Evolutionary conservation across 2,113 vertebrate genomes (phyloP).

Genomic region (Phalacrocorax pelagicus): DNA sequence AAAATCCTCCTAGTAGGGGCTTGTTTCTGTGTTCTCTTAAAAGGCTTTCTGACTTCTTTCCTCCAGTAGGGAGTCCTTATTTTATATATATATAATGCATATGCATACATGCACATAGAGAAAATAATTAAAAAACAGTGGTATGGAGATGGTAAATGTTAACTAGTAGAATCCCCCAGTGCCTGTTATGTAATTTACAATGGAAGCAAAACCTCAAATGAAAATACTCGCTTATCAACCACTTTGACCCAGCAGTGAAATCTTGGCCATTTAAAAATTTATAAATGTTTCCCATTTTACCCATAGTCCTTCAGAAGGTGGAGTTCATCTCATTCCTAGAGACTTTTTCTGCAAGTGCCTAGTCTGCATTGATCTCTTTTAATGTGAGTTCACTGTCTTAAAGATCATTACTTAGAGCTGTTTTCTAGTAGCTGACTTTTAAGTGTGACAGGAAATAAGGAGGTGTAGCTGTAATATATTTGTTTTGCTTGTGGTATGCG

Average conservation of each 20-base stretch:
- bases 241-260: neutral
- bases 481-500: neutral
- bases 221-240: neutral
- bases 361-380: neutral
- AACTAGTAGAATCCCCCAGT: neutral
- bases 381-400: neutral
- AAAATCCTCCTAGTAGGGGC: neutral
- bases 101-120: neutral
- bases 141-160: neutral
- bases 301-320: neutral
- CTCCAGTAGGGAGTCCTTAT: neutral
- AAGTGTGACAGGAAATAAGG: neutral
- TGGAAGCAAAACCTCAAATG: neutral
- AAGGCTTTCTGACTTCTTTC: neutral
- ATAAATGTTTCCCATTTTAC: neutral
- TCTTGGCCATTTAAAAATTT: neutral
- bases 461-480: neutral
- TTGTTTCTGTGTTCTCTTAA: neutral
- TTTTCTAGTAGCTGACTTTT: slow-evolving; percentile 1
- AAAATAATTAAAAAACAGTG: neutral
- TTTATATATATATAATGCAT: neutral
- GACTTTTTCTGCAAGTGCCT: neutral
- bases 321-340: neutral
- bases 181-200: neutral
- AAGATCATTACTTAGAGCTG: neutral